Base-by-base conservation (phyloP, 2,113 vertebrate genomes). In the Phylloscopus trochiloides region DNA sequence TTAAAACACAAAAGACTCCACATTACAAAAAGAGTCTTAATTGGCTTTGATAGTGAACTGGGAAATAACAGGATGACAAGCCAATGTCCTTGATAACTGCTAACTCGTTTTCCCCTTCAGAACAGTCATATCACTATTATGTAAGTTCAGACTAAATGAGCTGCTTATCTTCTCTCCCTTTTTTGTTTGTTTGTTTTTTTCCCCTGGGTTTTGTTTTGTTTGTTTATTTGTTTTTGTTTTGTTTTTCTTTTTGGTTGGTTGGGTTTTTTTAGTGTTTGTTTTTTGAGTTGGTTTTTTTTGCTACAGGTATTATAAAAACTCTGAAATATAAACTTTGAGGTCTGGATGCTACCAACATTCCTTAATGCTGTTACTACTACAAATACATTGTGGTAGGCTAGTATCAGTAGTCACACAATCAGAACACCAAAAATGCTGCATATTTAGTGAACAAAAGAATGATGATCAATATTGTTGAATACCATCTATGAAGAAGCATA, bases 231-330 rank as follows among this genome's bases (percentile, higher is more conserved):
- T 26, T 58, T 7, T 47, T 32, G 16, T 4, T 40, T 38, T 10
- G 14, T 6, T 58, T 59, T 25, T 22, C 3, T 29, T 40, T 38
- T 47, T 34, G 20, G 3, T 66, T 55, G 24, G 17, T 45, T 54
- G 48, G 26, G 4, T 7, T 63, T 48, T 67, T 20, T 48, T 31
- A 25, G 45, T 47, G 43, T 26, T 15, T 36, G n/a, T 38, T 19
- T 32, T 40, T 28, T 36, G 4, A 4, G 10, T 0, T 3, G 4
- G 0, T 3, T 6, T 55, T 66, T 50, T 76, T 67, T 21, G 7
- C 45, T 36, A 59, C 17, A 70, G 16, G 5, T 85, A 51, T 67
- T 65, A 68, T 36, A n/a, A 75, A 77, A 85, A n/a, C 21, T n/a
- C 32, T 45, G 19, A 75, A 83, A 62, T 32, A 79, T 0, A 76